Percentiles rank a stretch among this genome's conserved stretches.
phyloP scores from a whole-genome alignment of 2,888 invertebrate genomes.

The Lycocerus yunnanus region DNA sequence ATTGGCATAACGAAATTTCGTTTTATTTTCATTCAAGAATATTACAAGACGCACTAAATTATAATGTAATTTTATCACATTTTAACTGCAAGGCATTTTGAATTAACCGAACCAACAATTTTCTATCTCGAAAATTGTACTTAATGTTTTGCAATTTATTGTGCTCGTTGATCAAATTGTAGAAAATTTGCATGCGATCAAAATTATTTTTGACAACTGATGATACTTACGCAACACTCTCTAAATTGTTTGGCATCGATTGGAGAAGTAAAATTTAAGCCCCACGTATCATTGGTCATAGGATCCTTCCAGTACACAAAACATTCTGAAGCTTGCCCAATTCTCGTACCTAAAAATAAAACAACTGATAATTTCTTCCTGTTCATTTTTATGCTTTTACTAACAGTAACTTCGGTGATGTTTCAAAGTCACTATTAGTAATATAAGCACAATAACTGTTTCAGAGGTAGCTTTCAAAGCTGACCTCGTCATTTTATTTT shows the following conservation, averaged over 20 bases:
- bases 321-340: conserved; percentile 97
- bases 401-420: no score
- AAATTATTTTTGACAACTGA: conserved; percentile 11
- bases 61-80: background rate
- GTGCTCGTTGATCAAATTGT: background rate
- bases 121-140: background rate
- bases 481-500: no score
- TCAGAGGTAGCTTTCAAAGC: no score
- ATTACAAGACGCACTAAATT: background rate
- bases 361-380: background rate
- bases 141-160: background rate
- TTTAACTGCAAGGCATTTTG: background rate
- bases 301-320: conserved; percentile 99
- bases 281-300: conserved; percentile 97
- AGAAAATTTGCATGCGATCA: background rate
- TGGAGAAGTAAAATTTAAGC: conserved; percentile 95
- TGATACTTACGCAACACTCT: conserved; percentile 92
- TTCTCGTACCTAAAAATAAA: conserved; percentile 79
- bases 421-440: no score
- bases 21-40: background rate
- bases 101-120: background rate
- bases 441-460: no score
- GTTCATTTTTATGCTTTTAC: no score
- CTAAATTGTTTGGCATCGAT: conserved; percentile 96
- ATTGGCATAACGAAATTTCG: background rate